A percentile compares a stretch with the other conserved stretches of the same genome.
phyloP scores from a whole-genome alignment of 2,113 vertebrate genomes.

The Larimichthys polyactis region DNA sequence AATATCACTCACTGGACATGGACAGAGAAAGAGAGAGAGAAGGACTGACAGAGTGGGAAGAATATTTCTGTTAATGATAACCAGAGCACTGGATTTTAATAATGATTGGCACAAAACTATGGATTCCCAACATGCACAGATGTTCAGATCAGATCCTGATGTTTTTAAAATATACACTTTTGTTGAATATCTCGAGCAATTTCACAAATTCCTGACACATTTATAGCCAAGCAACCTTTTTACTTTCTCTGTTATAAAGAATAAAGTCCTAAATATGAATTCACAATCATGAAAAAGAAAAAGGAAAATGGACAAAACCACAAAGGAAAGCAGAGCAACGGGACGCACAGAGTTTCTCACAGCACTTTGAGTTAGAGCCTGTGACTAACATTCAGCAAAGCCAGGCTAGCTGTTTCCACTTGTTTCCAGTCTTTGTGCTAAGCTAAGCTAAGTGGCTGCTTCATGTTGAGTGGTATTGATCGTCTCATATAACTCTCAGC shows the following conservation, averaged over 20 bases:
- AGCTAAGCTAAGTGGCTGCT: not conserved
- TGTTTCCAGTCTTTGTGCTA: not conserved
- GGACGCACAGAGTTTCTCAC: not conserved
- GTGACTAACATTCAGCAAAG: not conserved
- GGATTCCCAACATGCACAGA: not conserved
- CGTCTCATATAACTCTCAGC: not conserved
- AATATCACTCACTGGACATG: constrained; percentile 37
- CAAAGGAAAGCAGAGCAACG: not conserved
- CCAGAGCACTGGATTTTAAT: too few relatives aligned
- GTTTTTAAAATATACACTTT: not conserved
- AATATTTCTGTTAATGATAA: not conserved
- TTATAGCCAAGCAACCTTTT: not conserved
- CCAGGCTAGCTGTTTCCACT: not conserved
- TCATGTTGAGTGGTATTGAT: not conserved
- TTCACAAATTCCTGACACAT: too few relatives aligned
- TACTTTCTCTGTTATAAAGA: not conserved
- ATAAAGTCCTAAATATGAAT: not conserved
- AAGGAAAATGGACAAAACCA: not conserved
- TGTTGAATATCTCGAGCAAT: not conserved
- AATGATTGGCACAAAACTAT: not conserved
- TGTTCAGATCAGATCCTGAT: too few relatives aligned
- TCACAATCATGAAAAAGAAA: not conserved
- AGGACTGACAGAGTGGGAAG: not conserved
- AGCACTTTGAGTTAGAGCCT: not conserved
- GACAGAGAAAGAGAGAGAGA: not conserved